A percentile compares a stretch with the other conserved stretches of the same genome.
These are phyloP conservation scores for Auanema freiburgensis DNA, from an alignment of 2,888 invertebrate genomes.

Conservation along the genomic window DNA sequence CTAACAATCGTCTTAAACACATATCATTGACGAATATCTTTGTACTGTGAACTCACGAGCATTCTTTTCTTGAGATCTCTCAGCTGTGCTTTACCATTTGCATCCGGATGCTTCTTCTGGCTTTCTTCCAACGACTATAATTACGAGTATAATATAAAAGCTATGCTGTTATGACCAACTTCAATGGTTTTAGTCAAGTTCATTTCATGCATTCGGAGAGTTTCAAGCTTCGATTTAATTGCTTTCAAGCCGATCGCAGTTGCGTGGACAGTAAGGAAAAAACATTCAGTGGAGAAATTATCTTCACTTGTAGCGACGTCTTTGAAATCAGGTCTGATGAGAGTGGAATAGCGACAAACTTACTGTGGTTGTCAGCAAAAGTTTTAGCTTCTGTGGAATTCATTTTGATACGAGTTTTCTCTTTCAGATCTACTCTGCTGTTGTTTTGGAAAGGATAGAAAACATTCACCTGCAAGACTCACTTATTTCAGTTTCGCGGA, in stretches of 20 bases:
- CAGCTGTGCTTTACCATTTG: not conserved
- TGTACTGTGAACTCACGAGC: not conserved
- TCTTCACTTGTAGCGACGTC: constrained; percentile 65
- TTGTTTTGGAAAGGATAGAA: constrained; percentile 83
- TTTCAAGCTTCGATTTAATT: not conserved
- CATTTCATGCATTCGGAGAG: too few relatives aligned
- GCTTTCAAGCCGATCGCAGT: constrained; percentile 81
- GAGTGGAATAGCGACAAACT: constrained; percentile 7
- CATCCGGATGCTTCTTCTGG: not conserved
- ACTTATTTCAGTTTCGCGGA: not conserved
- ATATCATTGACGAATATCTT: too few relatives aligned
- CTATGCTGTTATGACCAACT: not conserved
- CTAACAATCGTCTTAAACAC: constrained; percentile 68
- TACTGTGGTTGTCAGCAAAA: constrained; percentile 20
- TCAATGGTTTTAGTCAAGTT: too few relatives aligned
- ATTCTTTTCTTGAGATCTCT: not conserved
- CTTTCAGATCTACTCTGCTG: constrained; percentile 65
- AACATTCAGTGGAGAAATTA: constrained; percentile 93
- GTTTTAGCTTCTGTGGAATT: constrained; percentile 76
- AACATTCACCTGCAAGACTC: constrained; percentile 73
- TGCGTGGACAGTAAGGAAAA: constrained; percentile 91
- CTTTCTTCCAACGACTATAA: not conserved
- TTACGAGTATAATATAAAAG: not conserved
- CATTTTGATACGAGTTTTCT: constrained; percentile 78
- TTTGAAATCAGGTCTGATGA: constrained; percentile 11